A percentile compares a stretch with the other conserved stretches of the same genome.
Conservation (phyloP, 2,797 vertebrate species). For the Neomorphus geoffroyi region DNA sequence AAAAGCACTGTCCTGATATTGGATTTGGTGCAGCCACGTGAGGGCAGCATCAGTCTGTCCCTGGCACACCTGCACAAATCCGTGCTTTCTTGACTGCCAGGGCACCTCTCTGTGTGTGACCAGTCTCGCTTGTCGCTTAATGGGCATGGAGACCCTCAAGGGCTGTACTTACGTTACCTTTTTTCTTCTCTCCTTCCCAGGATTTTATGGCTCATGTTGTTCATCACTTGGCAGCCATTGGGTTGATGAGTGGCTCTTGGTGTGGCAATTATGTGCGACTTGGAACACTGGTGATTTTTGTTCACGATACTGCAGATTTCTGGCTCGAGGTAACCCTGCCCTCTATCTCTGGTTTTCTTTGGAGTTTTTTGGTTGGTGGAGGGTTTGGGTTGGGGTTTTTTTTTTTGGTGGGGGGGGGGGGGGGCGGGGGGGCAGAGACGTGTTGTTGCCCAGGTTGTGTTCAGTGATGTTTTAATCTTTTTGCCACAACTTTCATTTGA, state of each 20-base stretch:
- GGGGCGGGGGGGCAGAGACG: too few relatives aligned
- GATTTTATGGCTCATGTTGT: conserved; percentile 92
- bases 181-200: conserved; percentile 61
- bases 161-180: neutral
- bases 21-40: neutral
- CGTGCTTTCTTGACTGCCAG: neutral
- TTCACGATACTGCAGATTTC: conserved; percentile 91
- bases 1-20: neutral
- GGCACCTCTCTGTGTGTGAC: neutral
- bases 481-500: rapidly evolving
- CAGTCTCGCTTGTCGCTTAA: neutral
- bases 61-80: neutral
- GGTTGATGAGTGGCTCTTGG: conserved; percentile 90
- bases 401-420: neutral
- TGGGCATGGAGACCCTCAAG: rapidly evolving
- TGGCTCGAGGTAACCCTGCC: conserved; percentile 87
- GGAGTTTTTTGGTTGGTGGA: neutral
- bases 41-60: conserved; percentile 10
- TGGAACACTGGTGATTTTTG: conserved; percentile 89
- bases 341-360: neutral
- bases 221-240: conserved; percentile 91
- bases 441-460: neutral
- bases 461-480: neutral
- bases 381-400: too few relatives aligned
- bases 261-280: conserved; percentile 91